Percentiles rank a stretch among this genome's conserved stretches.
Conservation (phyloP, 2,888 invertebrate species). For the Agonopterix alstromeriana region DNA sequence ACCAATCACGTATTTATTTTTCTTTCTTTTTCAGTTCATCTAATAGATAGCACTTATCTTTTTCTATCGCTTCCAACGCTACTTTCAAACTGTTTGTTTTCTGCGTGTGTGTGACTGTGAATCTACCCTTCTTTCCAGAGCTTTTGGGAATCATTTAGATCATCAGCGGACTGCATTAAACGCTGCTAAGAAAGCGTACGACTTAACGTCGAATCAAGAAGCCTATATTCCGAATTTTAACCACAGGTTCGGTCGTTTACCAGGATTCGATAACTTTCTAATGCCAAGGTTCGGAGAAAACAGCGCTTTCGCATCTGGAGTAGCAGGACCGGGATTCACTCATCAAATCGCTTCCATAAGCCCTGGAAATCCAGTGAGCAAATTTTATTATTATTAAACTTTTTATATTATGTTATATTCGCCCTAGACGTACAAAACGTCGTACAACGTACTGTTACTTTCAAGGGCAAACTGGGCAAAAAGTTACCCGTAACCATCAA, state of each 20-base stretch:
- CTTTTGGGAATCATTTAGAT: slow-evolving; percentile 43
- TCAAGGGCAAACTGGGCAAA: too few species aligned
- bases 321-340: slow-evolving; percentile 68
- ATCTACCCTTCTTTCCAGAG: slow-evolving; percentile 41
- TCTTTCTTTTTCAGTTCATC: not conserved
- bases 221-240: slow-evolving; percentile 37
- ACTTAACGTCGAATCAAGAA: slow-evolving; percentile 47
- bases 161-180: slow-evolving; percentile 49
- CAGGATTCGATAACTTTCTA: slow-evolving; percentile 14
- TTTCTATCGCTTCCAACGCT: slow-evolving; percentile 14
- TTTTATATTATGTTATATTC: too few species aligned
- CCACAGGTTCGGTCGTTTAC: slow-evolving; percentile 39
- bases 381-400: too few species aligned
- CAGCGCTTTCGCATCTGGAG: slow-evolving; percentile 71
- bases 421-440: too few species aligned
- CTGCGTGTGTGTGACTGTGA: slow-evolving; percentile 16
- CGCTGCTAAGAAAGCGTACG: slow-evolving; percentile 60
- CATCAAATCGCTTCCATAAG: slow-evolving; percentile 77
- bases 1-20: not conserved
- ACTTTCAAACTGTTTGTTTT: slow-evolving; percentile 6
- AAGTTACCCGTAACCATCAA: too few species aligned
- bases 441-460: too few species aligned
- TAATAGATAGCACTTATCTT: slow-evolving; percentile 3
- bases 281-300: slow-evolving; percentile 16
- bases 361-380: slow-evolving; percentile 78